Evolutionary conservation across 37 sponge, comb jelly and placozoan genomes (phyloP).

Genomic region (Amphimedon queenslandica): DNA sequence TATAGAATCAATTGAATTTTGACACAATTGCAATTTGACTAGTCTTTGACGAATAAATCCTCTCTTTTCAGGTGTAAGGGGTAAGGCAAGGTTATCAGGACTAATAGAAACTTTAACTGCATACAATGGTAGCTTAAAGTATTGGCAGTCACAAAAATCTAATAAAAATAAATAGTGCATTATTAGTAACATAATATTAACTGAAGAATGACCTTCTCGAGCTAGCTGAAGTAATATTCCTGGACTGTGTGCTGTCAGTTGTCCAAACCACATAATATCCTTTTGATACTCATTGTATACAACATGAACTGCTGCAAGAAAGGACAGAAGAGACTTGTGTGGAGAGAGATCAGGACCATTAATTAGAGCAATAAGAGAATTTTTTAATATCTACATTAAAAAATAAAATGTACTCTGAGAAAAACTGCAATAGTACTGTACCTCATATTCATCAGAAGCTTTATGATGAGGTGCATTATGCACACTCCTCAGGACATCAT

Average conservation of each 20-base stretch:
- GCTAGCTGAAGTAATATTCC: constrained; percentile 11
- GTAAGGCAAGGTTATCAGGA: neutral
- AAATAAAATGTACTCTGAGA: neutral
- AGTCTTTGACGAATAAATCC: constrained; percentile 5
- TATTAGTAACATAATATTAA: too few relatives aligned
- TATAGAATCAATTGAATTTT: constrained; percentile 27
- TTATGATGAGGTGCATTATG: constrained; percentile 33
- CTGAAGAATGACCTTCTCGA: neutral
- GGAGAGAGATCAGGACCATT: constrained; percentile 12
- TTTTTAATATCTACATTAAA: constrained; percentile 13
- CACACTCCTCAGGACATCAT: constrained; percentile 51
- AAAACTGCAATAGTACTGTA: constrained; percentile 8
- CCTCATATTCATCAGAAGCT: constrained; percentile 9
- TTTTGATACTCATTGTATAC: constrained; percentile 14
- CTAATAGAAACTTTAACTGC: constrained; percentile 12
- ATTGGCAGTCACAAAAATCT: neutral
- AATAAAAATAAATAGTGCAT: neutral
- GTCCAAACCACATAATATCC: constrained; percentile 47
- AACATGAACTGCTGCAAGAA: constrained; percentile 46
- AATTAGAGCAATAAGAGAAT: constrained; percentile 20
- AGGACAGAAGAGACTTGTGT: constrained; percentile 2
- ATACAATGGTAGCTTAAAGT: constrained; percentile 14
- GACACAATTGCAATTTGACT: constrained; percentile 9
- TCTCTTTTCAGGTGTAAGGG: neutral
- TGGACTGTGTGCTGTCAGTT: constrained; percentile 31